Evolutionary conservation across 2,888 invertebrate species (phyloP).

Genomic region (Agelastica alni): DNA sequence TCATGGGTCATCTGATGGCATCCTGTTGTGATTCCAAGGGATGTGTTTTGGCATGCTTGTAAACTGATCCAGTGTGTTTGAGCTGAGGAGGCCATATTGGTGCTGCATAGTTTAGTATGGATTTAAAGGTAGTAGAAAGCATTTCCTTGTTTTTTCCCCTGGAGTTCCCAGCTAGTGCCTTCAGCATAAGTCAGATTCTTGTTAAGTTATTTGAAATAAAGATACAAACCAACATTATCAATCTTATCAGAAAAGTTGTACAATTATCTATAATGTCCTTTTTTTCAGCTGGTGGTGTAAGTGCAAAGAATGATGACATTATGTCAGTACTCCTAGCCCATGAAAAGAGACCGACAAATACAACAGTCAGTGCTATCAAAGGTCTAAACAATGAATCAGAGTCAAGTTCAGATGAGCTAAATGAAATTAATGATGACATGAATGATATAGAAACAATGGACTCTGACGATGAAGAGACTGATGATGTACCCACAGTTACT

Average conservation of each 20-base stretch:
- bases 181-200: too few species aligned
- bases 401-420: constrained; percentile 81
- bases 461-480: constrained; percentile 71
- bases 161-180: too few species aligned
- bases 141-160: too few species aligned
- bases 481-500: constrained; percentile 78
- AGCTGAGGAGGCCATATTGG: too few species aligned
- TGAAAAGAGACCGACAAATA: constrained; percentile 74
- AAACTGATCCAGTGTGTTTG: too few species aligned
- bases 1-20: too few species aligned
- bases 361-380: constrained; percentile 65
- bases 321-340: constrained; percentile 90
- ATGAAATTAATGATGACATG: constrained; percentile 63
- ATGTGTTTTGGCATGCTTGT: too few species aligned
- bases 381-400: constrained; percentile 67
- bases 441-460: constrained; percentile 53
- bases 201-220: too few species aligned
- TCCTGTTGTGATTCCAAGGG: too few species aligned
- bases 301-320: constrained; percentile 80
- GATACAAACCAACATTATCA: too few species aligned
- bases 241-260: neutral
- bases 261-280: neutral
- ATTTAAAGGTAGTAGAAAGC: too few species aligned
- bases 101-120: too few species aligned
- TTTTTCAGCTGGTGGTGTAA: constrained; percentile 29